Conservation (phyloP, 2,113 vertebrate genomes). For the Oryzias woworae region DNA sequence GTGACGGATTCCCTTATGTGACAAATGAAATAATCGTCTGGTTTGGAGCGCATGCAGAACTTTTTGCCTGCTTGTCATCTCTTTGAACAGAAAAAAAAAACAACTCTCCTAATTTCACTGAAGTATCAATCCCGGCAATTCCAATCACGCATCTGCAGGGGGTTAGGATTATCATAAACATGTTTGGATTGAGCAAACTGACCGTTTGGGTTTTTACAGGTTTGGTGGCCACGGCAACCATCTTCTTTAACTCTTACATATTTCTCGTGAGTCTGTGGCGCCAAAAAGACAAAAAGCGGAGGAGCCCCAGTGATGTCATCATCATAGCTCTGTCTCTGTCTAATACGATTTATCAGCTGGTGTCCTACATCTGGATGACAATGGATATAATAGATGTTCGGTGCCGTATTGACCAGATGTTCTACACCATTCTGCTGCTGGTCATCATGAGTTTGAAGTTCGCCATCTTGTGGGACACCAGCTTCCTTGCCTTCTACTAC, state of each 20-base stretch:
- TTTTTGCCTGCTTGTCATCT: constrained; percentile 24
- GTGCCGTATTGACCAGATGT: constrained; percentile 35
- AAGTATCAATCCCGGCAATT: constrained; percentile 10
- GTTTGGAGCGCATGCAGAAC: constrained; percentile 30
- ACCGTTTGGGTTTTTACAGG: constrained; percentile 65
- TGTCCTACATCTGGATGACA: constrained; percentile 73
- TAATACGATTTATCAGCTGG: constrained; percentile 58
- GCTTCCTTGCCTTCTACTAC: constrained; percentile 78
- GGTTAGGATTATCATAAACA: constrained; percentile 22
- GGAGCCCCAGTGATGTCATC: constrained; percentile 71
- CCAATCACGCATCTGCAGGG: constrained; percentile 1
- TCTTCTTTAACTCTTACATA: constrained; percentile 76
- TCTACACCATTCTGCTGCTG: constrained; percentile 55
- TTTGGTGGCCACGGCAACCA: constrained; percentile 54
- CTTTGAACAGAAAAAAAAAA: constrained; percentile 35
- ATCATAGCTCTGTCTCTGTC: constrained; percentile 61
- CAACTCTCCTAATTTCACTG: constrained; percentile 1
- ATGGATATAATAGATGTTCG: constrained; percentile 60
- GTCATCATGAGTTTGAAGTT: constrained; percentile 69
- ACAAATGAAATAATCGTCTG: constrained; percentile 31
- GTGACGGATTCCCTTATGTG: constrained; percentile 42
- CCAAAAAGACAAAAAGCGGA: constrained; percentile 59
- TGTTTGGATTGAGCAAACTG: constrained; percentile 42
- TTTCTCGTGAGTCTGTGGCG: constrained; percentile 61
- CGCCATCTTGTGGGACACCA: constrained; percentile 74